Evolutionary conservation across 2,797 vertebrate genomes (phyloP).

Genomic region (Pangasius mekongensis): DNA sequence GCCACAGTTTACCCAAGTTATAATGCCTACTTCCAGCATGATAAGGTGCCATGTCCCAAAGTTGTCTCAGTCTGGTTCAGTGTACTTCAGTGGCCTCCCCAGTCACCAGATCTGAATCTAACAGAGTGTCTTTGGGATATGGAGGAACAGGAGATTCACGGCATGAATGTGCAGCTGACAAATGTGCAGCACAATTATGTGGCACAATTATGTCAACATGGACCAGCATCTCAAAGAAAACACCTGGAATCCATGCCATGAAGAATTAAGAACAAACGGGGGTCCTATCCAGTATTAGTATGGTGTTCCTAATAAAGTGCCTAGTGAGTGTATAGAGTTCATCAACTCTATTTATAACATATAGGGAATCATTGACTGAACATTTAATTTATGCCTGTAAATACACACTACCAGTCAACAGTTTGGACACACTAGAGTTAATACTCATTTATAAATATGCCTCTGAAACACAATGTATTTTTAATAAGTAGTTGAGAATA

Average conservation of each 20-base stretch:
- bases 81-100: not conserved
- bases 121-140: not conserved
- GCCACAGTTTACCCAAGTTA: not conserved
- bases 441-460: not conserved
- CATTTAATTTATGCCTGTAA: too few species aligned
- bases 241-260: not conserved
- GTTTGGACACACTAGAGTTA: not conserved
- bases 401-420: too few species aligned
- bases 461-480: not conserved
- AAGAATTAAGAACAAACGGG: not conserved
- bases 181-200: not conserved
- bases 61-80: not conserved
- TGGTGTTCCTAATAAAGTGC: not conserved
- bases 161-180: not conserved
- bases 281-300: not conserved
- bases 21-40: not conserved
- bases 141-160: not conserved
- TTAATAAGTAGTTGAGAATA: not conserved
- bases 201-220: not conserved
- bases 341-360: too few species aligned
- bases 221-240: not conserved
- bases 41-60: not conserved
- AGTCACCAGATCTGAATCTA: not conserved
- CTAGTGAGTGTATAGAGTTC: not conserved
- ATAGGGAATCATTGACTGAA: too few species aligned